Base-by-base conservation (phyloP, 2,888 invertebrate species). In the Tetranychus piercei region DNA sequence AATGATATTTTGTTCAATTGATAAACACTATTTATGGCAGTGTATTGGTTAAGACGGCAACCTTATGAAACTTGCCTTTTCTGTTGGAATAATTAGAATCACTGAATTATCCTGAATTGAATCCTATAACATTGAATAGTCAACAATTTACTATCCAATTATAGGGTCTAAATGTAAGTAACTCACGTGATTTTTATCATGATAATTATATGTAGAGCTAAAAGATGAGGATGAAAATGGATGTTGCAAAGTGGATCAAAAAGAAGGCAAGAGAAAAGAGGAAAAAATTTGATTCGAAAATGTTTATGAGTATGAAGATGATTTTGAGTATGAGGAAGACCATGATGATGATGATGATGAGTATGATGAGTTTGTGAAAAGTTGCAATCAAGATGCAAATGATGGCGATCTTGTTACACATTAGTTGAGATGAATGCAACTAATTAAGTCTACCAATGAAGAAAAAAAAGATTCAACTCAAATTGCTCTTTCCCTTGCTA, bases 351-450 rank as follows among this genome's bases (percentile, higher is more conserved):
- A 45, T 8, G 45, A 45, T 11, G 45, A 45, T 45, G 55, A 55
- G 15, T 15, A 55, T 55, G 15, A 55, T 55, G 15, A 15, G 9
- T 15, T 55, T 55, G 55, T 6, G 45, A 45, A 45, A 45, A 55
- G 55, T 15, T 55, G 55, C n/a, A 8, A 67, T 67, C 67, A 67
- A 18, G 18, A 67, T 22, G 20, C 67, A 67, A n/a, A 67, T 67
- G 67, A 67, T 67, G 67, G 67, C 67, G 20, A 67, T 67, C 67
- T 67, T 67, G 67, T n/a, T 67, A 22, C 23, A 67, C 67, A 65
- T 65, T 65, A 34, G 34, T 34, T 34, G 0, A 34, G 34, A 34
- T 34, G 34, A 34, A 23, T 23, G 2, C 23, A 23, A 34, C 34
- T 34, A 34, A 34, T 34, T 34, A 34, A 34, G 34, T 34, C 34